These are phyloP conservation scores for Malurus melanocephalus DNA, from an alignment of 2,113 vertebrate genomes.

Conservation along the genomic window DNA sequence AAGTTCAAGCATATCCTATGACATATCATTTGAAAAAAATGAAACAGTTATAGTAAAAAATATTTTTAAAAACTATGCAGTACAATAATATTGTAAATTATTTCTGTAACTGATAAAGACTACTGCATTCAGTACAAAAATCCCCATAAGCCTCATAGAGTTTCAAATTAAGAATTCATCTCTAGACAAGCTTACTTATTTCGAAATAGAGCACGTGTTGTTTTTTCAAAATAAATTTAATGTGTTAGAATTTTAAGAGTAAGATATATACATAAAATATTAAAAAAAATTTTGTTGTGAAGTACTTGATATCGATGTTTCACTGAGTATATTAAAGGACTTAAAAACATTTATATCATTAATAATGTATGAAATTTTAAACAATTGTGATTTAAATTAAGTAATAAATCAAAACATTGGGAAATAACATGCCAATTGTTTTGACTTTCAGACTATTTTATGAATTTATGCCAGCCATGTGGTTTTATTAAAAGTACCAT, in stretches of 20 bases:
- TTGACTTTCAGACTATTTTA: not conserved
- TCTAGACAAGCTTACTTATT: not conserved
- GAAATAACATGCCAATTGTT: not conserved
- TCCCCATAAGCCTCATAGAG: fast-evolving
- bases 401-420: not conserved
- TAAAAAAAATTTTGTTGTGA: not conserved
- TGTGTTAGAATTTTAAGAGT: not conserved
- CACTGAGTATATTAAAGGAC: not conserved
- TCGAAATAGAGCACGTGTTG: not conserved
- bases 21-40: not conserved
- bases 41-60: not conserved
- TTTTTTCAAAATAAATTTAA: not conserved
- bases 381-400: not conserved
- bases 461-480: not conserved
- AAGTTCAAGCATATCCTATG: not conserved
- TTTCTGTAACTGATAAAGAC: not conserved
- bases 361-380: not conserved
- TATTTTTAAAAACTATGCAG: not conserved
- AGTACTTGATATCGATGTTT: not conserved
- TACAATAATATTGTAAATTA: not conserved
- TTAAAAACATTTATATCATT: not conserved
- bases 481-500: not conserved
- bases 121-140: not conserved
- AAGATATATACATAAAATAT: not conserved
- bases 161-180: not conserved